Evolutionary conservation across 2,888 invertebrate genomes (phyloP).

Genomic region (Muscina levida): DNA sequence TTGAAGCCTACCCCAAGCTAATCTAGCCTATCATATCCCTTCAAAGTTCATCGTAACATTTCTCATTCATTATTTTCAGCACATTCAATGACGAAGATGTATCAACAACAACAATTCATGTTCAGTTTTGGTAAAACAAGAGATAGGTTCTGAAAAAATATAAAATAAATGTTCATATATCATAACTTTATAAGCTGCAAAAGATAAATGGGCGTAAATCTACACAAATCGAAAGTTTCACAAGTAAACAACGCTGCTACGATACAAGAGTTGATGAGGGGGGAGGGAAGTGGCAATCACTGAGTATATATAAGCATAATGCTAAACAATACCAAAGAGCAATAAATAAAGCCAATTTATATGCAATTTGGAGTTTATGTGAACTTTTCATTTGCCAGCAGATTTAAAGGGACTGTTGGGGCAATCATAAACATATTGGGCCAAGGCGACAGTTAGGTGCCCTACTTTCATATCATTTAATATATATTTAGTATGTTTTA

Average conservation of each 20-base stretch:
- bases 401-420: conserved; percentile 16
- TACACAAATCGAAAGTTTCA: conserved; percentile 77
- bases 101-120: conserved; percentile 16
- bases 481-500: no score
- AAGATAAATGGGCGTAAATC: conserved; percentile 77
- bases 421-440: background rate
- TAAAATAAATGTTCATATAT: conserved; percentile 71
- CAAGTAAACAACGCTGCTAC: conserved; percentile 67
- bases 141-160: conserved; percentile 33
- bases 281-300: background rate
- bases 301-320: conserved; percentile 25
- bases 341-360: conserved; percentile 75
- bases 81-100: conserved; percentile 35
- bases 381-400: conserved; percentile 32
- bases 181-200: conserved; percentile 76
- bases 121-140: conserved; percentile 30
- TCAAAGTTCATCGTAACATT: no score
- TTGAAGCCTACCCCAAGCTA: no score
- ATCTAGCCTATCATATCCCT: no score
- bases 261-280: background rate
- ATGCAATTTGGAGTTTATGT: conserved; percentile 74
- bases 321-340: conserved; percentile 50
- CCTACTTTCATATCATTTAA: no score
- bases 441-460: background rate
- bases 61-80: no score